Conservation (phyloP, 2,888 invertebrate genomes). For the Lissocephala sabroskyi region DNA sequence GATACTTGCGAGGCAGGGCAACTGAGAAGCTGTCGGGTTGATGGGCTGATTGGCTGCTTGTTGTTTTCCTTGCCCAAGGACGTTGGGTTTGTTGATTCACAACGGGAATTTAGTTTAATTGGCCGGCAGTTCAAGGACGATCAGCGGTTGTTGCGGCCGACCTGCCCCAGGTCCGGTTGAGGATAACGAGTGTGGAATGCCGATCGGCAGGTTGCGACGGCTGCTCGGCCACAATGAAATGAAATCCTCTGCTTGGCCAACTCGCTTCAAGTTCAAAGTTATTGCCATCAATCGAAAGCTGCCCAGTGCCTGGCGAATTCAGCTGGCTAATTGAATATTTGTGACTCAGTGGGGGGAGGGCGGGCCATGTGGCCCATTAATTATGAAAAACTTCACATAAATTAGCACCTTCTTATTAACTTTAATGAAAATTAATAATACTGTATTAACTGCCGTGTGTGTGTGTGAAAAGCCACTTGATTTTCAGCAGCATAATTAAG, state of each 20-base stretch:
- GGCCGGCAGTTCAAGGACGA: slow-evolving; percentile 53
- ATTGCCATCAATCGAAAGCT: background rate
- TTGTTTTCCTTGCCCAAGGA: slow-evolving; percentile 41
- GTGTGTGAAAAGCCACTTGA: slow-evolving; percentile 28
- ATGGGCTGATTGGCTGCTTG: background rate
- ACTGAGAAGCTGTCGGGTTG: too few relatives aligned
- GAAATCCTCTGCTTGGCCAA: background rate
- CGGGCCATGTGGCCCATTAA: slow-evolving; percentile 28
- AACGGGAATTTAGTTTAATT: slow-evolving; percentile 58
- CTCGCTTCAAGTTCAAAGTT: too few relatives aligned
- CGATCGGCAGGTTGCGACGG: slow-evolving; percentile 46
- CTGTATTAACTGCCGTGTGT: slow-evolving; percentile 10
- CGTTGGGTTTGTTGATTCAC: slow-evolving; percentile 26
- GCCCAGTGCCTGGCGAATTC: too few relatives aligned
- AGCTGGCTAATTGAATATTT: too few relatives aligned
- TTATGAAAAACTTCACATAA: slow-evolving; percentile 41
- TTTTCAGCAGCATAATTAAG: slow-evolving; percentile 45
- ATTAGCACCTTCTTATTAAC: slow-evolving; percentile 53
- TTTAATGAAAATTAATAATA: slow-evolving; percentile 44
- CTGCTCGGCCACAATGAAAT: too few relatives aligned
- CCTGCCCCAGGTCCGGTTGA: slow-evolving; percentile 12
- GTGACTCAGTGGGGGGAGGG: too few relatives aligned
- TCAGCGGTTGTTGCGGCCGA: slow-evolving; percentile 48
- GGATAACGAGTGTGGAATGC: slow-evolving; percentile 32
- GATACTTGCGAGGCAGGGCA: too few relatives aligned